Evolutionary conservation across 1,140 invertebrate genomes (phyloP).

Genomic region (Hycleus phaleratus): DNA sequence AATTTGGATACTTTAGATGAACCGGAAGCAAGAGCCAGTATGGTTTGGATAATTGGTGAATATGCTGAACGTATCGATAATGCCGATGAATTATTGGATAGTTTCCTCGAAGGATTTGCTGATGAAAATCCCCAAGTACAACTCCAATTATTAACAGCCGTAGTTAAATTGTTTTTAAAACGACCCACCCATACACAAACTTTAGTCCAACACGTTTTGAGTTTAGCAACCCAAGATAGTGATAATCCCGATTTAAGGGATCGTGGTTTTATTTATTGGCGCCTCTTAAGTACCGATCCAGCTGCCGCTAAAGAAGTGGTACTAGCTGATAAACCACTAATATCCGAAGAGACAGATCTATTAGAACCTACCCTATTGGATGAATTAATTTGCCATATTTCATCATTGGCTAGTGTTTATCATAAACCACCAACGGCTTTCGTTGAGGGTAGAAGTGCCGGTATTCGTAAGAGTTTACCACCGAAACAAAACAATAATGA

Average conservation of each 20-base stretch:
- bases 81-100: slow-evolving; percentile 96
- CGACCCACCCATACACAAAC: slow-evolving; percentile 97
- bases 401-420: slow-evolving; percentile 96
- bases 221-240: slow-evolving; percentile 94
- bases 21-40: slow-evolving; percentile 96
- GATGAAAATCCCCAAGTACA: slow-evolving; percentile 99
- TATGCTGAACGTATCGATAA: slow-evolving; percentile 99
- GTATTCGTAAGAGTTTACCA: slow-evolving; percentile 46
- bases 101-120: slow-evolving; percentile 98
- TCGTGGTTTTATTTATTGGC: slow-evolving; percentile 99
- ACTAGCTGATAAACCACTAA: slow-evolving; percentile 98
- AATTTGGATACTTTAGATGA: slow-evolving; percentile 98
- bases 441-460: slow-evolving; percentile 68
- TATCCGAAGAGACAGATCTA: slow-evolving; percentile 98
- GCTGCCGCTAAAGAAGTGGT: slow-evolving; percentile 98
- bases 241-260: slow-evolving; percentile 99
- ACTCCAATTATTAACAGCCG: slow-evolving; percentile 91
- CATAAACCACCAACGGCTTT: slow-evolving; percentile 99
- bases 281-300: slow-evolving; percentile 93
- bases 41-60: slow-evolving; percentile 99
- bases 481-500: slow-evolving; percentile 40
- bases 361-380: slow-evolving; percentile 96
- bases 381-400: slow-evolving; percentile 98
- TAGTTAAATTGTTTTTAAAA: slow-evolving; percentile 98
- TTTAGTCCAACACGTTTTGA: slow-evolving; percentile 90